Percentiles rank a stretch among this genome's conserved stretches.
Evolutionary conservation across 2,888 invertebrate species (phyloP).

Genomic region (Lutraria lutraria): DNA sequence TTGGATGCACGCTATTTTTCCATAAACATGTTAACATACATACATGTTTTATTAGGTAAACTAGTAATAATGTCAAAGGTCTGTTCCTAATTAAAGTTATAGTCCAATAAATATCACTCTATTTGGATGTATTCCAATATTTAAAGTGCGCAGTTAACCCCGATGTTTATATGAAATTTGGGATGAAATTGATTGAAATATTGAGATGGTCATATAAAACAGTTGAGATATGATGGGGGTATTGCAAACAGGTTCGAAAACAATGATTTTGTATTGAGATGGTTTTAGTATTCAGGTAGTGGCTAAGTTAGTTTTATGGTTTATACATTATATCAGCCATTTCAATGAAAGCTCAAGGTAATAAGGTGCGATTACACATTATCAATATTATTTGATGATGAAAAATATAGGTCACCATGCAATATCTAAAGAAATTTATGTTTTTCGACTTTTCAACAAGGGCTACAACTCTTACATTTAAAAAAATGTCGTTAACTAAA

Average conservation of each 20-base stretch:
- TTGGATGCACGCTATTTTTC: not conserved
- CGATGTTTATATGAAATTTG: not conserved
- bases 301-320: too few species aligned
- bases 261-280: not conserved
- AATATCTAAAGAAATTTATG: too few species aligned
- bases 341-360: too few species aligned
- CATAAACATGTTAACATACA: not conserved
- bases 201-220: not conserved
- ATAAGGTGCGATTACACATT: too few species aligned
- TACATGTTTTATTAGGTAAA: slow-evolving; percentile 1
- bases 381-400: too few species aligned
- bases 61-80: not conserved
- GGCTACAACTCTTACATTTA: too few species aligned
- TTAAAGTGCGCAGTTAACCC: not conserved
- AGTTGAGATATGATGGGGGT: not conserved
- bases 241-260: not conserved
- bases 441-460: too few species aligned
- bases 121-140: not conserved
- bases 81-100: not conserved
- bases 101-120: not conserved
- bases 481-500: too few species aligned
- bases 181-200: not conserved
- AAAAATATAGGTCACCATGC: too few species aligned
- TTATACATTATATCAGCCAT: too few species aligned
- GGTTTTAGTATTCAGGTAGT: too few species aligned